Percentiles rank a stretch among this genome's conserved stretches.
Evolutionary conservation across 35 echinoderm and acorn worm species (phyloP).

Genomic region (Anneissia japonica): DNA sequence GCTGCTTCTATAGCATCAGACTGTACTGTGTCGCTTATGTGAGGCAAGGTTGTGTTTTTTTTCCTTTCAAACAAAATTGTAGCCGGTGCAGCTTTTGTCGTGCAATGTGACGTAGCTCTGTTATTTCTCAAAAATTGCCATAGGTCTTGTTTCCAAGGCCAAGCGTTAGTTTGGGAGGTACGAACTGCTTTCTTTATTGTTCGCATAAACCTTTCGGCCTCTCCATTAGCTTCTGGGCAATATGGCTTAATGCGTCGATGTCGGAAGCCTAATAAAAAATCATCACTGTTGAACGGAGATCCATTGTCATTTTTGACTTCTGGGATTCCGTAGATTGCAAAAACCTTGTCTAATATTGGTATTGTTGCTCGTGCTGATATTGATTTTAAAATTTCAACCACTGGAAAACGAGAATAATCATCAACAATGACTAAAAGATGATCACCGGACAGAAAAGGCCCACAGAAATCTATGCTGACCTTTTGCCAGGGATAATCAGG

Average conservation of each 20-base stretch:
- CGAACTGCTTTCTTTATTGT: conserved; percentile 27
- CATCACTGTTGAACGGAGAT: neutral
- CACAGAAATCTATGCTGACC: conserved; percentile 34
- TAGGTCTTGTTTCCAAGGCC: conserved; percentile 57
- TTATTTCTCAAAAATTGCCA: conserved; percentile 39
- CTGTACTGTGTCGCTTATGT: neutral
- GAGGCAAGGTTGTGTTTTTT: conserved; percentile 3
- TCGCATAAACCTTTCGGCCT: conserved; percentile 31
- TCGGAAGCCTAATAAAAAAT: conserved; percentile 8
- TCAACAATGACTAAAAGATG: conserved; percentile 37
- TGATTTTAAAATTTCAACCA: conserved; percentile 46
- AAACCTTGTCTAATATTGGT: neutral
- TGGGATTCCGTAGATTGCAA: conserved; percentile 9
- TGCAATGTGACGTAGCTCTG: conserved; percentile 55
- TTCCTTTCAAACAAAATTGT: conserved; percentile 28
- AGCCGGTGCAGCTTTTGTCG: conserved; percentile 17
- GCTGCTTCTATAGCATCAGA: neutral
- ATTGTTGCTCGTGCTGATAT: neutral
- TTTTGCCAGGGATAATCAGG: conserved; percentile 36
- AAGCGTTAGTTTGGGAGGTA: conserved; percentile 15
- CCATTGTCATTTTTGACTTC: conserved; percentile 35
- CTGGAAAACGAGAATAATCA: conserved; percentile 49
- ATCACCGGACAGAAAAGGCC: conserved; percentile 42
- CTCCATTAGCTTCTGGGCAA: conserved; percentile 31
- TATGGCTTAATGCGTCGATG: conserved; percentile 20